Percentiles rank a stretch among this genome's conserved stretches.
These are phyloP conservation scores for Lichenostomus cassidix DNA, from an alignment of 2,113 vertebrate genomes.

Conservation along the genomic window DNA sequence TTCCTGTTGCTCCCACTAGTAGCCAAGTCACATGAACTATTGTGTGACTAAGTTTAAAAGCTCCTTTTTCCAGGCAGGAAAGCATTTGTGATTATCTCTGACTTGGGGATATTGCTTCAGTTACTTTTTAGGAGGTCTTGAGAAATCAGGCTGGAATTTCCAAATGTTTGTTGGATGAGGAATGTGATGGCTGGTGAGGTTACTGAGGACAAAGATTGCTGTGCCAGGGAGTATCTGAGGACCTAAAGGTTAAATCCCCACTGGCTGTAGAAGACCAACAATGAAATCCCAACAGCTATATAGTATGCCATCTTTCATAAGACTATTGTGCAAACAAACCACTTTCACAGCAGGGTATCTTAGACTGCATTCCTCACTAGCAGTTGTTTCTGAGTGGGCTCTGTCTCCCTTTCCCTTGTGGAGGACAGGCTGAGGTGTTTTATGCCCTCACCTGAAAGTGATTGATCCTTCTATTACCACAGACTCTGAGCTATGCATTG, in stretches of 20 bases:
- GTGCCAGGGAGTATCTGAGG: not conserved
- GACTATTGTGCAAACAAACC: conserved; percentile 31
- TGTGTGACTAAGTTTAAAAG: not conserved
- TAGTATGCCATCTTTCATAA: conserved; percentile 3
- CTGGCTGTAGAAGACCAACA: not conserved
- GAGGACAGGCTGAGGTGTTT: not conserved
- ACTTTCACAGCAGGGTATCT: not conserved
- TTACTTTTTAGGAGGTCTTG: conserved; percentile 24
- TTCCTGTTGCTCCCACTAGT: not conserved
- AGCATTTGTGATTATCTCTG: conserved; percentile 1
- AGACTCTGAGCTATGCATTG: not conserved
- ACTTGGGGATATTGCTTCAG: not conserved
- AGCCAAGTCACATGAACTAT: not conserved
- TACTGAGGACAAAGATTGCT: not conserved
- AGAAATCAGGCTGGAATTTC: conserved; percentile 22
- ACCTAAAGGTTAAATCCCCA: conserved; percentile 6
- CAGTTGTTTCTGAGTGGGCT: not conserved
- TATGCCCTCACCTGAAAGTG: not conserved
- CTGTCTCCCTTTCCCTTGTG: not conserved
- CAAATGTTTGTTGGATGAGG: not conserved
- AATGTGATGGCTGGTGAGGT: not conserved
- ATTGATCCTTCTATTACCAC: not conserved
- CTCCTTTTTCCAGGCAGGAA: not conserved
- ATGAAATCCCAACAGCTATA: not conserved
- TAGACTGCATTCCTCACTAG: not conserved